Evolutionary conservation across 2,797 vertebrate species (phyloP).

Genomic region (Cyprinodon diabolis): DNA sequence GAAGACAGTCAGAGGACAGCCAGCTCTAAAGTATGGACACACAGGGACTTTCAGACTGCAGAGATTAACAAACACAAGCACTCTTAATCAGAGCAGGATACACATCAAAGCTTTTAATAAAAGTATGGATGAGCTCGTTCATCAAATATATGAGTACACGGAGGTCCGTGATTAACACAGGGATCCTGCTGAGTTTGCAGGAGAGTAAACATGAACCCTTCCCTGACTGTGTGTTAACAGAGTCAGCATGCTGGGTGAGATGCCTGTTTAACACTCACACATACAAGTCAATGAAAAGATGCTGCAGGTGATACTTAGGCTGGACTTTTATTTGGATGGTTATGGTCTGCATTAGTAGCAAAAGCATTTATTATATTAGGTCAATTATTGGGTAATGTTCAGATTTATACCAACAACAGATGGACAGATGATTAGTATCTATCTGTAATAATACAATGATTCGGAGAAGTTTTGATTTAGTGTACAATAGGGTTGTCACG

Average conservation of each 20-base stretch:
- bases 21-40: conserved; percentile 31
- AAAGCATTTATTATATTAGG: too few relatives aligned
- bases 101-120: conserved; percentile 49
- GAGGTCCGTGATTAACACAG: conserved; percentile 22
- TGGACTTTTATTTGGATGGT: too few relatives aligned
- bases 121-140: conserved; percentile 37
- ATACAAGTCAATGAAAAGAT: background rate
- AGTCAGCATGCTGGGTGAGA: background rate
- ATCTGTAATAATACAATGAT: too few relatives aligned
- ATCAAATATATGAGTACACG: conserved; percentile 40
- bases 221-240: conserved; percentile 12
- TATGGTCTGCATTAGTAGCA: too few relatives aligned
- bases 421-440: too few relatives aligned
- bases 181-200: conserved; percentile 29
- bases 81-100: conserved; percentile 30
- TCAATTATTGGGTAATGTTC: too few relatives aligned
- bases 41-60: conserved; percentile 29
- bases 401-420: too few relatives aligned
- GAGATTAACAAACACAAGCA: conserved; percentile 13
- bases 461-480: too few relatives aligned
- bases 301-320: too few relatives aligned
- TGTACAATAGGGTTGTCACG: too few relatives aligned
- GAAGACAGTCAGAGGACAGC: conserved; percentile 3
- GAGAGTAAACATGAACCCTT: conserved; percentile 15
- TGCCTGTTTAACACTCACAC: background rate